A percentile compares a stretch with the other conserved stretches of the same genome.
phyloP scores from a whole-genome alignment of 2,113 vertebrate genomes.

The Penelope pileata region DNA sequence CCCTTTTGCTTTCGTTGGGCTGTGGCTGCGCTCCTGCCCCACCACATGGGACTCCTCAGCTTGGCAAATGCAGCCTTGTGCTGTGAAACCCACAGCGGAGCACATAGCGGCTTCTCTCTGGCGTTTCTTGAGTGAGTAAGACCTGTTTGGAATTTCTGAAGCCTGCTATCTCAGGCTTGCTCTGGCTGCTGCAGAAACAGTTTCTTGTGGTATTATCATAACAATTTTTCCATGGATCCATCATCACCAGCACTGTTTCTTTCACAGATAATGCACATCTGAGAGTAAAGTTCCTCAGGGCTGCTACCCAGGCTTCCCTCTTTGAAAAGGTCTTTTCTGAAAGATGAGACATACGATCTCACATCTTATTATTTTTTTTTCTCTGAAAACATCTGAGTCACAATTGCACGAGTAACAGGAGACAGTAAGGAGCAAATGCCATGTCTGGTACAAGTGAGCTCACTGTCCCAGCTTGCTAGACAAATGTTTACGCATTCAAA shows the following conservation, averaged over 20 bases:
- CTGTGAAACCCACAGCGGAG: not conserved
- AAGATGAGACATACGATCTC: not conserved
- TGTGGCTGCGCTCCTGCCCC: not conserved
- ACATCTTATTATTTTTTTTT: not conserved
- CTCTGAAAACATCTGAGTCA: not conserved
- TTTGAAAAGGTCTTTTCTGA: not conserved
- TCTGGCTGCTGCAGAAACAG: not conserved
- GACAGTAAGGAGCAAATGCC: not conserved
- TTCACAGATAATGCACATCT: not conserved
- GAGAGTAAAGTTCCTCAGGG: not conserved
- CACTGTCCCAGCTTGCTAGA: not conserved
- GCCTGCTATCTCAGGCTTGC: not conserved
- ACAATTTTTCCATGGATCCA: not conserved
- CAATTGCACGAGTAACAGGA: not conserved
- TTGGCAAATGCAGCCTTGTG: not conserved
- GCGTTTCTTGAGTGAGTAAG: not conserved
- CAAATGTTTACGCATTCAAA: not conserved
- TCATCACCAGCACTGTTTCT: not conserved
- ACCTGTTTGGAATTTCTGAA: not conserved
- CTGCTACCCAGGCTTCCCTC: not conserved
- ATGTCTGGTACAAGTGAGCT: not conserved
- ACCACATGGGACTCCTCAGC: not conserved
- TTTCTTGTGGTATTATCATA: not conserved
- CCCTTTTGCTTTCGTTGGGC: not conserved
- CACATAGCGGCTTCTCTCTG: rapidly evolving